Evolutionary conservation across 2,113 vertebrate genomes (phyloP), one percentile per base, ranked within the genome.

Genomic region (Microcebus ravelobensis): DNA sequence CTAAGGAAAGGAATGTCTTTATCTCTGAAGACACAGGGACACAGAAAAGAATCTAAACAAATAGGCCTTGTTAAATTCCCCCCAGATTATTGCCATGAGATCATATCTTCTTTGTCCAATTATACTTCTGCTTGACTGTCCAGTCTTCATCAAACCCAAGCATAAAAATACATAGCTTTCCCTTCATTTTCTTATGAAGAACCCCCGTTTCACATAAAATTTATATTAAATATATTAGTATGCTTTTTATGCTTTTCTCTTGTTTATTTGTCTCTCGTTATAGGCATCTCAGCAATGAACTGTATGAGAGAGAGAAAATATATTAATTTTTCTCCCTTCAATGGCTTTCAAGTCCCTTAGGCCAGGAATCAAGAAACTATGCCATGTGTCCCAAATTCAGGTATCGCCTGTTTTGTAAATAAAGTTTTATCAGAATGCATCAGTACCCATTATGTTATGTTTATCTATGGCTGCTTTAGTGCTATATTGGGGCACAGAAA

Each of bases 51-150:
- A n/a, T 36, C n/a, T n/a, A 36, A 21, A 45, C 27, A 48, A 61
- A 20, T 3, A 52, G 48, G 13, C 3, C 8, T 48, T 27, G 2
- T 4, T 61, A 48, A 74, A 12, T 63, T 50, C 23, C 48, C 2
- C 34, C 29, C 6, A 20, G 13, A 13, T 73, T 20, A 9, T 63
- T 63, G 18, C 31, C 10, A 65, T 59, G n/a, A 83, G 36, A 67
- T 36, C 8, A n/a, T 7, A 21, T 2, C 15, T 17, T 0, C 5
- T 5, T 70, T 55, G 4, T 34, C 20, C 14, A 65, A 2, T 63
- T 20, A 68, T 4, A 68, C 7, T 36, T 77, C 50, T 76, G 8
- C 36, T 6, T 0, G 7, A 68, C 15, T 57, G 0, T 73, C 20
- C 13, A 27, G 17, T 25, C 27, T 55, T 70, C n/a, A 68, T 57